These are phyloP conservation scores for Pachypanchax playfairii DNA, from an alignment of 2,113 vertebrate species.

Conservation along the genomic window DNA sequence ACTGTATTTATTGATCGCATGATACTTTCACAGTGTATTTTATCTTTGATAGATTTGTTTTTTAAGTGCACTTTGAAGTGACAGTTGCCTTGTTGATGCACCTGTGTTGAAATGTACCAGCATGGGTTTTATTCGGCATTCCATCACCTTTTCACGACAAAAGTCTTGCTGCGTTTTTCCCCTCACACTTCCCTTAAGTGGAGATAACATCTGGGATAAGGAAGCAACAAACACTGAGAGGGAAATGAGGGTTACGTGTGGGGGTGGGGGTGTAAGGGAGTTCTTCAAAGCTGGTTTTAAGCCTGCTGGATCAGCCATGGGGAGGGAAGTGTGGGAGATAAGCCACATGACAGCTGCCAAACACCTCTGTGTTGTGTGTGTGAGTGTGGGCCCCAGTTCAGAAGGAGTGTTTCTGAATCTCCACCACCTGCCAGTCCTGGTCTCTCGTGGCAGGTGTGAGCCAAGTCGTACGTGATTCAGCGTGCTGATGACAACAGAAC, in stretches of 20 bases:
- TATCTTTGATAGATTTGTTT: too few species aligned
- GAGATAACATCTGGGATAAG: conserved; percentile 75
- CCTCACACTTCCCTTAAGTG: conserved; percentile 67
- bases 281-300: conserved; percentile 52
- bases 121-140: conserved; percentile 47
- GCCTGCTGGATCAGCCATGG: conserved; percentile 59
- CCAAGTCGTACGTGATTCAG: conserved; percentile 51
- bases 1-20: too few species aligned
- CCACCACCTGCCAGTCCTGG: conserved; percentile 65
- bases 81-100: conserved; percentile 3
- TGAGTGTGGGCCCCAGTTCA: conserved; percentile 44
- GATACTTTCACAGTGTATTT: too few species aligned
- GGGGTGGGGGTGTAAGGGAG: conserved; percentile 28
- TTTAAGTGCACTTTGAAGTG: too few species aligned
- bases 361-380: conserved; percentile 61
- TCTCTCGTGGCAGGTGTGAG: conserved; percentile 68
- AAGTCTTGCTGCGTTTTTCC: conserved; percentile 42
- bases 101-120: conserved; percentile 27
- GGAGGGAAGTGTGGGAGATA: conserved; percentile 67
- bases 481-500: conserved; percentile 50
- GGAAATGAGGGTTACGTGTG: conserved; percentile 36
- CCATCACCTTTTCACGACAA: conserved; percentile 43
- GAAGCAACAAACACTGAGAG: conserved; percentile 48
- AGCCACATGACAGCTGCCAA: conserved; percentile 78
- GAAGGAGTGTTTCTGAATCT: conserved; percentile 58